Percentiles rank a stretch among this genome's conserved stretches.
These are phyloP conservation scores for Drosophila mimetica DNA, from an alignment of 2,888 invertebrate species.

Conservation along the genomic window DNA sequence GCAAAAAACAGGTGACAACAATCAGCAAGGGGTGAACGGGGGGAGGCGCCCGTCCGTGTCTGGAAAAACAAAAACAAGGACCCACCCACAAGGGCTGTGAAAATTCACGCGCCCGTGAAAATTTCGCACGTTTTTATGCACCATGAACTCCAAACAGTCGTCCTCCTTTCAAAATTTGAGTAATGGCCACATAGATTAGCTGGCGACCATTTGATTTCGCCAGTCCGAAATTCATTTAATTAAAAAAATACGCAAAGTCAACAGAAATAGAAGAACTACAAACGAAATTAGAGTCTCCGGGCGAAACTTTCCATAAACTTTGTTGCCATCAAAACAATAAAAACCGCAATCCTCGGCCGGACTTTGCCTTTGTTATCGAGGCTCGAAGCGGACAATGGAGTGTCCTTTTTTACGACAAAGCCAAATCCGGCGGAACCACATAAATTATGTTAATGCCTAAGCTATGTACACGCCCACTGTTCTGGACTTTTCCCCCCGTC, in stretches of 20 bases:
- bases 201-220: constrained; percentile 60
- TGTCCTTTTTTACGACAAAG: constrained; percentile 80
- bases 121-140: constrained; percentile 84
- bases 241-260: constrained; percentile 82
- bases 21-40: constrained; percentile 44
- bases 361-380: constrained; percentile 70
- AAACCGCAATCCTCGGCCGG: constrained; percentile 72
- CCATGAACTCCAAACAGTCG: too few species aligned
- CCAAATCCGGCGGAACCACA: constrained; percentile 82
- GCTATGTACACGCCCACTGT: constrained; percentile 81
- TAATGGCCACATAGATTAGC: constrained; percentile 78
- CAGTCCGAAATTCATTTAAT: constrained; percentile 68
- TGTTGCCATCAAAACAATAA: constrained; percentile 81
- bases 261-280: constrained; percentile 73
- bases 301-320: constrained; percentile 75
- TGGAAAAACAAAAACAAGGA: constrained; percentile 61
- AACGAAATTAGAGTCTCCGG: constrained; percentile 59
- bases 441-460: constrained; percentile 83
- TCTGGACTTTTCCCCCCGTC: constrained; percentile 21
- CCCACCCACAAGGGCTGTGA: constrained; percentile 54
- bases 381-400: constrained; percentile 71
- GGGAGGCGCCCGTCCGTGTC: constrained; percentile 26
- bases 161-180: constrained; percentile 61
- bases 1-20: constrained; percentile 67
- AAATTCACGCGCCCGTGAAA: constrained; percentile 75